These are phyloP conservation scores for Fregetta grallaria DNA, from an alignment of 2,113 vertebrate species.

Conservation along the genomic window DNA sequence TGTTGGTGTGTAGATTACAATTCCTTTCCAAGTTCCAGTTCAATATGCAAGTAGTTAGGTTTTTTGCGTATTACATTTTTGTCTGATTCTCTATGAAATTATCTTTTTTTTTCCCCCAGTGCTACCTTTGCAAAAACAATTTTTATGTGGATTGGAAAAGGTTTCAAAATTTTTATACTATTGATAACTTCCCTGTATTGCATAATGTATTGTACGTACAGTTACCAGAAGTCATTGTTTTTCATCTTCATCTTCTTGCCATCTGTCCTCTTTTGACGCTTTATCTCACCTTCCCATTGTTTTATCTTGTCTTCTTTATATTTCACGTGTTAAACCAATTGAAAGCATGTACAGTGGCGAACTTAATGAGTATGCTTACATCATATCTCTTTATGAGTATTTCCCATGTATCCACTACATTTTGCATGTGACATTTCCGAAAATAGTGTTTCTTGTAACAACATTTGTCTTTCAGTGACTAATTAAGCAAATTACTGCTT, in stretches of 20 bases:
- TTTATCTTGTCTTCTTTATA: not conserved
- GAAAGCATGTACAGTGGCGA: not conserved
- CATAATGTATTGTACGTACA: not conserved
- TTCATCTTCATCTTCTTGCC: not conserved
- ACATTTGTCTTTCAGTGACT: not conserved
- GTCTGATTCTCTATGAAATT: not conserved
- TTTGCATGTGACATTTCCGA: not conserved
- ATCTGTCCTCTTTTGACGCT: not conserved
- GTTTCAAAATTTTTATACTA: not conserved
- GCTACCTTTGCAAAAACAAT: not conserved
- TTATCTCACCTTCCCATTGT: not conserved
- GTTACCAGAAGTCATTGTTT: not conserved
- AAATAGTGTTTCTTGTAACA: not conserved
- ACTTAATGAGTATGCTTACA: not conserved
- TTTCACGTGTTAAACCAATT: not conserved
- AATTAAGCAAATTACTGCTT: not conserved
- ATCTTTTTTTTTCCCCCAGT: not conserved
- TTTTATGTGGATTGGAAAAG: not conserved
- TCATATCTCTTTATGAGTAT: not conserved
- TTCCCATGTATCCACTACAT: not conserved
- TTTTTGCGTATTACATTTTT: not conserved
- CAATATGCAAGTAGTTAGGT: not conserved
- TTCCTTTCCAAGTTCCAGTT: not conserved
- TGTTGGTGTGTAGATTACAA: not conserved
- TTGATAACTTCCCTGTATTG: not conserved